Conservation (phyloP, 2,888 invertebrate species). For the Leptopterna dolabrata region DNA sequence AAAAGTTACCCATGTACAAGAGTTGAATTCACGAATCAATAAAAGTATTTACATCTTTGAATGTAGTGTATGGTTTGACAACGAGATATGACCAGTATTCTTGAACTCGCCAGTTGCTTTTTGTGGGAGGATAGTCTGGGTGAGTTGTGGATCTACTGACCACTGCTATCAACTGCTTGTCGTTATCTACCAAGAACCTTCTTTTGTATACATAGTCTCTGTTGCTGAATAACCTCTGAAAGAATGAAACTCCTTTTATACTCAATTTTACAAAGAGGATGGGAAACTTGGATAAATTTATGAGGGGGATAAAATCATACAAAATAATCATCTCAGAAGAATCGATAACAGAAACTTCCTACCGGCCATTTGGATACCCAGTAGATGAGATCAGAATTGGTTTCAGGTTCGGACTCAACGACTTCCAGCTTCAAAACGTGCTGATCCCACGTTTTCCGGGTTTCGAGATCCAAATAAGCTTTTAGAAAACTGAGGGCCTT, state of each 20-base stretch:
- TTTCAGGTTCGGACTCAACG: slow-evolving; percentile 74
- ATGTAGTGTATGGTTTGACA: slow-evolving; percentile 76
- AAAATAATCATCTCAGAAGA: not conserved
- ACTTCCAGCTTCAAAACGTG: slow-evolving; percentile 79
- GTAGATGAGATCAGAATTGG: slow-evolving; percentile 80
- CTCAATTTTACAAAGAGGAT: not conserved
- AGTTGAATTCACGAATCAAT: too few relatives aligned
- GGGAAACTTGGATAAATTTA: not conserved
- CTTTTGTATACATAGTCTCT: slow-evolving; percentile 88
- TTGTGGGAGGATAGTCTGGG: slow-evolving; percentile 75
- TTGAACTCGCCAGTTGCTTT: slow-evolving; percentile 74
- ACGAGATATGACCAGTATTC: slow-evolving; percentile 91
- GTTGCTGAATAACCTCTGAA: slow-evolving; percentile 82
- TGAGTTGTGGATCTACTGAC: slow-evolving; percentile 79
- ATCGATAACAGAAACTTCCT: slow-evolving; percentile 65
- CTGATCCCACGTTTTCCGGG: slow-evolving; percentile 83
- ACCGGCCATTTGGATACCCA: slow-evolving; percentile 94
- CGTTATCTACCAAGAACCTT: slow-evolving; percentile 72
- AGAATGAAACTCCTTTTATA: not conserved
- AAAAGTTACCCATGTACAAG: slow-evolving; percentile 3
- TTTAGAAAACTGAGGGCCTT: slow-evolving; percentile 82
- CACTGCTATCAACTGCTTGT: slow-evolving; percentile 73
- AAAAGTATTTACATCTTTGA: slow-evolving; percentile 68
- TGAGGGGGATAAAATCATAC: not conserved
- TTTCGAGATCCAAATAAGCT: slow-evolving; percentile 83